phyloP scores from a whole-genome alignment of 2,113 vertebrate genomes.

The Ivindomyrus marchei region DNA sequence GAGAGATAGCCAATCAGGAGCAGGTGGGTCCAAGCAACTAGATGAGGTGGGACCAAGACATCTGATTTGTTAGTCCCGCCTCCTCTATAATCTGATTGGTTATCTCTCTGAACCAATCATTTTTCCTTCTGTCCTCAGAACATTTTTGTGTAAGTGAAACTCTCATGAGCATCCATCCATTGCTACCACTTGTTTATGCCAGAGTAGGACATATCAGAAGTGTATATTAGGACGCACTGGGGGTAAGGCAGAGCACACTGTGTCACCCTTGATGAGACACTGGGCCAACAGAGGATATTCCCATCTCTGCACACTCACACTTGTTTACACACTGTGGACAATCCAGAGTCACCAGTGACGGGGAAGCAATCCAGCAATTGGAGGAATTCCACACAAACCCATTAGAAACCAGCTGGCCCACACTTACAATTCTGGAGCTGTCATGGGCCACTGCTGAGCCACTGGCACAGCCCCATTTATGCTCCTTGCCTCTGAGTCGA shows the following conservation, averaged over 20 bases:
- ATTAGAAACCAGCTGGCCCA: background rate
- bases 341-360: background rate
- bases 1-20: no score
- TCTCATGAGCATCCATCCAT: background rate
- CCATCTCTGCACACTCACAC: background rate
- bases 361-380: background rate
- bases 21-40: no score
- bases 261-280: background rate
- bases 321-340: background rate
- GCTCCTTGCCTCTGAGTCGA: constrained; percentile 6
- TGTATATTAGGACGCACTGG: background rate
- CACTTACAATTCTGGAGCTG: background rate
- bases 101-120: background rate
- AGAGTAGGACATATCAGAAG: background rate
- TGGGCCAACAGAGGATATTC: background rate
- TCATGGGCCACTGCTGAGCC: background rate
- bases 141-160: no score
- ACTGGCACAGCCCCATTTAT: background rate
- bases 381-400: background rate
- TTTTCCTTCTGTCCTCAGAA: no score
- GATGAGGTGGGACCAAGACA: no score
- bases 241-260: background rate
- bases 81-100: background rate
- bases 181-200: background rate
- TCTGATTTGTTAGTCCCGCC: no score